phyloP scores from a whole-genome alignment of 2,113 vertebrate genomes.

The Gymnobelideus leadbeateri region DNA sequence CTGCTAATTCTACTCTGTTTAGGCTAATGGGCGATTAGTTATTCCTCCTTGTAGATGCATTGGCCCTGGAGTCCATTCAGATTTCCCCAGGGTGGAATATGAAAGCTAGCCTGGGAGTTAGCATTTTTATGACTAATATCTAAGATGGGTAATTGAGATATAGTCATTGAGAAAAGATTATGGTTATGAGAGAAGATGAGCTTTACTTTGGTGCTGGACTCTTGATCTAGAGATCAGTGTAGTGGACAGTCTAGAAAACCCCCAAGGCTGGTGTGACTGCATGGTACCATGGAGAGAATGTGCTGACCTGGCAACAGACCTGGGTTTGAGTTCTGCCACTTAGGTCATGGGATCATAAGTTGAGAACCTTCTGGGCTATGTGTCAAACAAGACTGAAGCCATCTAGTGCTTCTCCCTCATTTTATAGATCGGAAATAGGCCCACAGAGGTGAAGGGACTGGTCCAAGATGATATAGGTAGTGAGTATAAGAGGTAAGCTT shows the following conservation, averaged over 20 bases:
- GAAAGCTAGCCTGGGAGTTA: background rate
- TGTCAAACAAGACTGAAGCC: background rate
- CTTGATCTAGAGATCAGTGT: background rate
- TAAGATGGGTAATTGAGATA: background rate
- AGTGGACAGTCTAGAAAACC: background rate
- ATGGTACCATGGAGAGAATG: background rate
- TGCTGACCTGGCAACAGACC: background rate
- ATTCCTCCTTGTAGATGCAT: background rate
- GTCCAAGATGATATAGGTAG: background rate
- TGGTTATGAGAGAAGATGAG: background rate
- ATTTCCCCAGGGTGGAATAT: background rate
- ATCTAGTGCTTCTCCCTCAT: background rate
- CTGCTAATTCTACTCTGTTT: background rate
- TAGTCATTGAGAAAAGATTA: background rate
- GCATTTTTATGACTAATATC: background rate
- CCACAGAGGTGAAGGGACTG: background rate
- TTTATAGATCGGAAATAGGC: background rate
- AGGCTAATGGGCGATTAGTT: background rate
- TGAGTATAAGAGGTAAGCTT: background rate
- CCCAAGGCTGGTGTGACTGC: background rate
- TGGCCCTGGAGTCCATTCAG: background rate
- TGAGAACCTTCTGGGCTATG: background rate
- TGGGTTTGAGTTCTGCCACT: background rate
- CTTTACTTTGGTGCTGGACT: background rate
- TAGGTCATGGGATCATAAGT: background rate